Evolutionary conservation across 2,888 invertebrate genomes (phyloP).

Genomic region (Argyra leucocephala): DNA sequence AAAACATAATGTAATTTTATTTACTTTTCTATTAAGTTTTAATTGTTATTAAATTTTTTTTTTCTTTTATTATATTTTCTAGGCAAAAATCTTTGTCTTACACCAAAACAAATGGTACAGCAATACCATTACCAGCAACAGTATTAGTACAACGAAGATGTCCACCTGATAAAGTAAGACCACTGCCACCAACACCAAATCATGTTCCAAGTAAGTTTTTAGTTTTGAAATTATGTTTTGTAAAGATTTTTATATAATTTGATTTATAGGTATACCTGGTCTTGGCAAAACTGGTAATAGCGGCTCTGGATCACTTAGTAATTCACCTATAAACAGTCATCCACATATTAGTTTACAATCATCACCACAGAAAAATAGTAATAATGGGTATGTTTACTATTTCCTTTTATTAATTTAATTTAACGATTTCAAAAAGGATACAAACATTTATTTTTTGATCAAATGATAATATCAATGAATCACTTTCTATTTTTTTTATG

Average conservation of each 20-base stretch:
- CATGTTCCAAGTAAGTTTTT: constrained; percentile 28
- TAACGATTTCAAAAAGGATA: too few relatives aligned
- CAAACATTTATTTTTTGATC: background rate
- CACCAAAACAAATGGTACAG: constrained; percentile 48
- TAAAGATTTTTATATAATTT: background rate
- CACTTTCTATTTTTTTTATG: background rate
- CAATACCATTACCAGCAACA: constrained; percentile 62
- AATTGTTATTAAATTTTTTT: constrained; percentile 19
- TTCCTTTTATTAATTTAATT: too few relatives aligned
- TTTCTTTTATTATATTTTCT: constrained; percentile 32
- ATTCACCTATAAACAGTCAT: constrained; percentile 16
- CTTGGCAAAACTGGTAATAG: constrained; percentile 50
- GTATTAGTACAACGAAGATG: constrained; percentile 58
- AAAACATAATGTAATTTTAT: too few relatives aligned
- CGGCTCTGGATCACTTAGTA: background rate
- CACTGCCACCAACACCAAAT: constrained; percentile 51
- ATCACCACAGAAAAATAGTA: constrained; percentile 12
- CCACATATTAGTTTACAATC: constrained; percentile 8
- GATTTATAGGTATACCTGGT: constrained; percentile 45
- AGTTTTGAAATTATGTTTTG: background rate
- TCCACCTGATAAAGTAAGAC: constrained; percentile 59
- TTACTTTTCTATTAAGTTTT: background rate
- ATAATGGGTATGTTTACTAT: constrained; percentile 20
- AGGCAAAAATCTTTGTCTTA: constrained; percentile 52
- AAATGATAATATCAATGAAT: too few relatives aligned